A percentile compares a stretch with the other conserved stretches of the same genome.
These are phyloP conservation scores for Cataglyphis livida DNA, from an alignment of 2,888 invertebrate species.

Conservation along the genomic window DNA sequence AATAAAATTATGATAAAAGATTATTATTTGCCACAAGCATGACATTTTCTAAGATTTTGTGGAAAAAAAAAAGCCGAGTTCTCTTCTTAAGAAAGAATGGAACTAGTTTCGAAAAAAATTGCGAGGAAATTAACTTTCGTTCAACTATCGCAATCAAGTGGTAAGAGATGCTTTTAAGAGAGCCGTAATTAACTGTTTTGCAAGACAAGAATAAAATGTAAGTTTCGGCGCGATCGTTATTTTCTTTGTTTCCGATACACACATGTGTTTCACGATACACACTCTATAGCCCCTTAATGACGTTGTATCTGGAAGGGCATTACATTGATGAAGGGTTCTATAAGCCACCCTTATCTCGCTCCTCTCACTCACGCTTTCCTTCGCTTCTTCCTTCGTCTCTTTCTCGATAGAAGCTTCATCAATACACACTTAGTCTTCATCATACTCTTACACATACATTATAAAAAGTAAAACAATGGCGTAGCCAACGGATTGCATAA, in stretches of 20 bases:
- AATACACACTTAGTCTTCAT: slow-evolving; percentile 4
- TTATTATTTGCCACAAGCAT: no score
- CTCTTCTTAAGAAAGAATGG: background rate
- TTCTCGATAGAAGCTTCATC: slow-evolving; percentile 39
- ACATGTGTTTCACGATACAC: slow-evolving; percentile 13
- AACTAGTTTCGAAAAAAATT: background rate
- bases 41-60: no score
- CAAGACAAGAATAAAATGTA: slow-evolving; percentile 61
- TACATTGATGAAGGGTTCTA: slow-evolving; percentile 85
- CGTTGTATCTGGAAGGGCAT: slow-evolving; percentile 81
- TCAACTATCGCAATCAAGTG: slow-evolving; percentile 6
- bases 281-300: slow-evolving; percentile 71
- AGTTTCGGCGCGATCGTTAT: slow-evolving; percentile 68
- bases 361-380: slow-evolving; percentile 25
- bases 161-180: slow-evolving; percentile 60
- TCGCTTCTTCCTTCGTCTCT: slow-evolving; percentile 45
- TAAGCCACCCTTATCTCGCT: slow-evolving; percentile 76
- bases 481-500: slow-evolving; percentile 9
- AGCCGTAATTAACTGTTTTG: slow-evolving; percentile 65
- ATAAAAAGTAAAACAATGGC: slow-evolving; percentile 46
- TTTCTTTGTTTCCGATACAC: slow-evolving; percentile 78
- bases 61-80: background rate
- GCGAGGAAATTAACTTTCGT: background rate
- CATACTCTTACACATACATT: slow-evolving; percentile 5
- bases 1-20: no score